Evolutionary conservation across 2,113 vertebrate genomes (phyloP).

Genomic region (Chrysochloris asiatica): DNA sequence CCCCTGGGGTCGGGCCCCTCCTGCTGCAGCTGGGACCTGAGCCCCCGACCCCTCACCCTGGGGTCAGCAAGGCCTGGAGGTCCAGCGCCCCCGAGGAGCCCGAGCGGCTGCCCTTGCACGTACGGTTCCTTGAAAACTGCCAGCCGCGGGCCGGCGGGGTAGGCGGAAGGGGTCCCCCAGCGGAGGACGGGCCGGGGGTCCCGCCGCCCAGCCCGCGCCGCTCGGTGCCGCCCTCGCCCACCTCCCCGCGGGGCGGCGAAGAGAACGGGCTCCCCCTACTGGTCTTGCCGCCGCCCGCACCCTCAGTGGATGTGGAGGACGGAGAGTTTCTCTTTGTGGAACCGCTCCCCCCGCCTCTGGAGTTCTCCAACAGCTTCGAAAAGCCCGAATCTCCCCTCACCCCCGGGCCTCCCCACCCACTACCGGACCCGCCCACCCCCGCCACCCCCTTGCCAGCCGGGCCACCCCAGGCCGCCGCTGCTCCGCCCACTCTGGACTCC

Average conservation of each 20-base stretch:
- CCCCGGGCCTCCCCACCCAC: constrained; percentile 50
- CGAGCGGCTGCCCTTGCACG: constrained; percentile 82
- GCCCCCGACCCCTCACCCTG: constrained; percentile 61
- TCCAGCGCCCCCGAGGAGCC: constrained; percentile 71
- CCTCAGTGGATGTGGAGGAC: constrained; percentile 92
- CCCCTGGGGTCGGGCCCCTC: constrained; percentile 73
- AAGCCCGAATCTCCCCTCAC: constrained; percentile 82
- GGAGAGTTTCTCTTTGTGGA: constrained; percentile 92
- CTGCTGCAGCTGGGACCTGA: constrained; percentile 78
- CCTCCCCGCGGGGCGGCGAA: constrained; percentile 76
- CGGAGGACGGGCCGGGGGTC: constrained; percentile 68
- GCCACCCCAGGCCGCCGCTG: constrained; percentile 79
- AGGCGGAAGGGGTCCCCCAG: constrained; percentile 77
- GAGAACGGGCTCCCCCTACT: constrained; percentile 87
- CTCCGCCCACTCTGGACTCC: constrained; percentile 90
- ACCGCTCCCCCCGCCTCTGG: constrained; percentile 92
- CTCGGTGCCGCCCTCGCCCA: constrained; percentile 76
- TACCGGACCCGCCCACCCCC: constrained; percentile 57
- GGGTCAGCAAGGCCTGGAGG: constrained; percentile 57
- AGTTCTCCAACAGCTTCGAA: constrained; percentile 97
- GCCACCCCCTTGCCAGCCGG: constrained; percentile 72
- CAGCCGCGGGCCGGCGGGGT: constrained; percentile 77
- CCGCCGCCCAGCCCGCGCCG: constrained; percentile 82
- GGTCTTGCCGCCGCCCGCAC: constrained; percentile 92
- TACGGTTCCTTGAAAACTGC: constrained; percentile 87